A percentile compares a stretch with the other conserved stretches of the same genome.
phyloP scores from a whole-genome alignment of 2,888 invertebrate species.

The Thecocarcelia acutangulata region DNA sequence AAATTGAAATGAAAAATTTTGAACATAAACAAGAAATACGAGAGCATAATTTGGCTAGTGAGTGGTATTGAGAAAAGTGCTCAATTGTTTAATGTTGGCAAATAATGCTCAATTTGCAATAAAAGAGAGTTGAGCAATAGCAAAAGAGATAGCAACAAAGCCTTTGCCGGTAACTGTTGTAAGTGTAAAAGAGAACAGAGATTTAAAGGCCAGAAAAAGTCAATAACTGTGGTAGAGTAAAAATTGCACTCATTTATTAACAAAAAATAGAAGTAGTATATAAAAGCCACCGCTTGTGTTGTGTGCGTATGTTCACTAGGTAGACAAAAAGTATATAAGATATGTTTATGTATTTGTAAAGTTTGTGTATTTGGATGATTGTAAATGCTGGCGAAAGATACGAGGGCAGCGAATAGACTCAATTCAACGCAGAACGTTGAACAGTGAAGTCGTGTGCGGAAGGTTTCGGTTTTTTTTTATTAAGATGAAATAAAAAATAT shows the following conservation, averaged over 20 bases:
- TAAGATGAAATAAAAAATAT: no score
- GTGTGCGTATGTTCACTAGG: constrained; percentile 17
- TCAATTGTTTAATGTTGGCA: constrained; percentile 33
- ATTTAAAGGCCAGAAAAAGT: constrained; percentile 43
- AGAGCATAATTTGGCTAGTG: constrained; percentile 29
- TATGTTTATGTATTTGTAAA: constrained; percentile 23
- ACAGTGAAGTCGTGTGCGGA: constrained; percentile 55
- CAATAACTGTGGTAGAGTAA: constrained; percentile 53
- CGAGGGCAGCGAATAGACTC: constrained; percentile 34
- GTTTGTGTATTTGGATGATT: neutral
- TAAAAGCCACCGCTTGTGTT: constrained; percentile 15
- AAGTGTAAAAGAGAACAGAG: constrained; percentile 32
- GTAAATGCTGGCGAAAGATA: constrained; percentile 42
- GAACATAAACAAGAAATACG: neutral
- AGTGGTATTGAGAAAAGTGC: constrained; percentile 30
- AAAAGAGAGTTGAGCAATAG: constrained; percentile 25
- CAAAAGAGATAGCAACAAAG: constrained; percentile 30
- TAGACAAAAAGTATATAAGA: constrained; percentile 63
- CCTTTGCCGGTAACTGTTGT: rapidly evolving
- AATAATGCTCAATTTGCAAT: constrained; percentile 37
- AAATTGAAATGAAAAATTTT: no score
- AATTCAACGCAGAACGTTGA: constrained; percentile 70
- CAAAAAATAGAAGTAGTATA: constrained; percentile 33
- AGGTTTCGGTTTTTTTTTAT: neutral
- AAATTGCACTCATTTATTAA: constrained; percentile 50